Conservation (phyloP, 1,140 invertebrate genomes). For the Drosophila cardini region DNA sequence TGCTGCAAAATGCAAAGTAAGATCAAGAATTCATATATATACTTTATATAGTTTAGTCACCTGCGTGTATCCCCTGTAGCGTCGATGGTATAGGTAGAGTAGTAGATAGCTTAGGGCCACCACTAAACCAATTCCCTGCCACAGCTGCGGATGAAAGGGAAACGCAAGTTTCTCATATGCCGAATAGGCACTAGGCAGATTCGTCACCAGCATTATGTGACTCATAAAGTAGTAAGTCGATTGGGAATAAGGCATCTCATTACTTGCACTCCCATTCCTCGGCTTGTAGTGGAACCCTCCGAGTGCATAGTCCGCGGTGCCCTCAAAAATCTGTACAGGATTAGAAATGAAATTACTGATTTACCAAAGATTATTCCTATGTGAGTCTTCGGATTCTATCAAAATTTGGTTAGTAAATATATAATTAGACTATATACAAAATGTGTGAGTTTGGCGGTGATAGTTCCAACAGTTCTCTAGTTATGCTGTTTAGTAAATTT, state of each 20-base stretch:
- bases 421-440: no score
- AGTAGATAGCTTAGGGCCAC: conserved; percentile 37
- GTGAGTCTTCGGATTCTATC: no score
- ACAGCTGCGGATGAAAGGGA: conserved; percentile 62
- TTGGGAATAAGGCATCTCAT: conserved; percentile 59
- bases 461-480: no score
- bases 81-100: conserved; percentile 8
- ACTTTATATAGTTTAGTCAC: background rate
- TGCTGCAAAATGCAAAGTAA: no score
- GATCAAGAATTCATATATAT: no score
- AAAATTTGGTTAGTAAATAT: no score
- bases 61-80: conserved; percentile 1
- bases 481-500: no score
- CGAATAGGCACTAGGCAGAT: conserved; percentile 68
- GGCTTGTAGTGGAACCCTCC: conserved; percentile 76
- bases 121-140: conserved; percentile 48
- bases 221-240: conserved; percentile 77
- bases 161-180: conserved; percentile 73
- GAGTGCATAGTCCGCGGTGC: conserved; percentile 65
- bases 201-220: conserved; percentile 74
- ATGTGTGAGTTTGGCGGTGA: no score
- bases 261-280: conserved; percentile 22
- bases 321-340: conserved; percentile 56
- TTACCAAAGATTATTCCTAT: no score
- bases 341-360: no score